A percentile compares a stretch with the other conserved stretches of the same genome.
phyloP scores from a whole-genome alignment of 1,140 invertebrate species.

The Aphelenchoides fujianensis region DNA sequence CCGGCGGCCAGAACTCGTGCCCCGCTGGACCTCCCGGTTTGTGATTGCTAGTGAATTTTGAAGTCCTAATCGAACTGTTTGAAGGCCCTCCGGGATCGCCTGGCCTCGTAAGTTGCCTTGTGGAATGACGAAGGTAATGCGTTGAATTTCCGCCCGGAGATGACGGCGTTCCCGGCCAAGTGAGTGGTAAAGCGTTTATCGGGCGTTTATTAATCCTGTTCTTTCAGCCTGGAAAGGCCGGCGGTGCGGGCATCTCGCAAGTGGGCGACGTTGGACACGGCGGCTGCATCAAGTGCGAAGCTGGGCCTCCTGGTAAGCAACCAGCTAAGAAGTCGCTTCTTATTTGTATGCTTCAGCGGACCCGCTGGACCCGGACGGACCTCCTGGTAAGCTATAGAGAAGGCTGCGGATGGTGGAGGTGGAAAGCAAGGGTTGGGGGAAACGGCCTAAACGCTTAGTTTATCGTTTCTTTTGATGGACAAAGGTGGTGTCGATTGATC shows the following conservation, averaged over 20 bases:
- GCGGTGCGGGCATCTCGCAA: constrained; percentile 12
- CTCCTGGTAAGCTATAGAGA: background rate
- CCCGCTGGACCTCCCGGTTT: constrained; percentile 15
- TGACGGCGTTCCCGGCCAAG: background rate
- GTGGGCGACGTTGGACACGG: constrained; percentile 11
- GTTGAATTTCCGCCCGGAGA: background rate
- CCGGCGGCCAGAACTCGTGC: background rate
- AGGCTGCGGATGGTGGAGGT: background rate
- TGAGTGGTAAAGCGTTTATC: background rate
- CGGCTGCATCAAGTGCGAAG: constrained; percentile 18
- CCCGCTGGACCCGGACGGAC: background rate
- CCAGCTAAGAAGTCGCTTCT: background rate
- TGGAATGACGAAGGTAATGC: background rate
- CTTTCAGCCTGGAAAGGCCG: constrained; percentile 6
- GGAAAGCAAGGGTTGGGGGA: no score
- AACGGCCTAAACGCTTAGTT: no score
- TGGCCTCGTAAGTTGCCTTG: background rate
- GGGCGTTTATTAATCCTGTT: background rate
- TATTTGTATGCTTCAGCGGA: background rate
- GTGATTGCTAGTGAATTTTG: background rate
- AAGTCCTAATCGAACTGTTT: background rate
- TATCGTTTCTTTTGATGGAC: no score
- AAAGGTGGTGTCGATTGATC: no score
- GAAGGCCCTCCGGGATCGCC: constrained; percentile 5
- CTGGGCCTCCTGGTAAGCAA: constrained; percentile 15